These are phyloP conservation scores for Trachurus trachurus DNA, from an alignment of 2,797 vertebrate species.

Conservation along the genomic window DNA sequence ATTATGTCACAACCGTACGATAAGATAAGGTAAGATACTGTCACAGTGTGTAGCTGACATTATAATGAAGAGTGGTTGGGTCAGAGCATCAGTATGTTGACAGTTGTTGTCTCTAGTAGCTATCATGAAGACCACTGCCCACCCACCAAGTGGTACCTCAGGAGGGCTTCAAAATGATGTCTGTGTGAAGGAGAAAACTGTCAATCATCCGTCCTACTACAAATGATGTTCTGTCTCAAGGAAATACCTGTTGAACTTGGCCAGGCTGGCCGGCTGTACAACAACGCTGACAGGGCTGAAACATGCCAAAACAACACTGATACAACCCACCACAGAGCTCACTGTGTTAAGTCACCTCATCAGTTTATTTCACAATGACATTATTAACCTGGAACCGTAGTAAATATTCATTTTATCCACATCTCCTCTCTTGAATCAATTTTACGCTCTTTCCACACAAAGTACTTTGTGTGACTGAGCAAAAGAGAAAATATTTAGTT, in stretches of 20 bases:
- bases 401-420: conserved; percentile 51
- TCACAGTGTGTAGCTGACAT: too few species aligned
- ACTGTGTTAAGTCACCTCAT: conserved; percentile 53
- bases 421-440: conserved; percentile 36
- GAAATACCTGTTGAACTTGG: conserved; percentile 33
- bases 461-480: conserved; percentile 47
- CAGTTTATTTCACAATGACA: conserved; percentile 56
- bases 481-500: conserved; percentile 47
- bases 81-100: too few species aligned
- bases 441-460: conserved; percentile 43
- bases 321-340: conserved; percentile 26
- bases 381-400: conserved; percentile 60
- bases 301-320: conserved; percentile 41
- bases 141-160: conserved; percentile 20
- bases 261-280: conserved; percentile 39
- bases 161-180: conserved; percentile 39
- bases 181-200: conserved; percentile 28
- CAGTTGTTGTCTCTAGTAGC: background rate
- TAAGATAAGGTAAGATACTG: too few species aligned
- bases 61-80: too few species aligned
- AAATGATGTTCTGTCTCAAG: conserved; percentile 36
- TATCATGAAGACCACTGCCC: background rate
- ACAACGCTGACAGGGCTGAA: conserved; percentile 39
- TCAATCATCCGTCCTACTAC: conserved; percentile 52
- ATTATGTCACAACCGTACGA: too few species aligned